Evolutionary conservation across 2,888 invertebrate species (phyloP).

Genomic region (Plusia festucae): DNA sequence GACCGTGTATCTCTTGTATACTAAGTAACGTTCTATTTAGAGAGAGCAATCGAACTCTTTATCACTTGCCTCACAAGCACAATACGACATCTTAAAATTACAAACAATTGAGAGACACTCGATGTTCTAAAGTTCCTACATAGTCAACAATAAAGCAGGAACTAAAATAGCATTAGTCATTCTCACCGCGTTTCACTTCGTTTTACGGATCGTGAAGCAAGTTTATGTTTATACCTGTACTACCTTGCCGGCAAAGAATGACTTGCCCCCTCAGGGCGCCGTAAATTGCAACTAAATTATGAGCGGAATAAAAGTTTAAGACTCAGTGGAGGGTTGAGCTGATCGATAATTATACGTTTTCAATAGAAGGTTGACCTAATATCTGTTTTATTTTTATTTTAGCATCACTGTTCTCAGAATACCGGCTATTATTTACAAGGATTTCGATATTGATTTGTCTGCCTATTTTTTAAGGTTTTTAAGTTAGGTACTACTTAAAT

Average conservation of each 20-base stretch:
- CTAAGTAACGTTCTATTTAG: neutral
- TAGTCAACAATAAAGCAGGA: slow-evolving; percentile 68
- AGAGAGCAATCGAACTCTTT: neutral
- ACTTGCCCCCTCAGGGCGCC: neutral
- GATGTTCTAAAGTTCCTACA: slow-evolving; percentile 56
- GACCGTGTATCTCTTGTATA: no score
- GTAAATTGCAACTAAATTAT: slow-evolving; percentile 5
- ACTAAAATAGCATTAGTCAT: slow-evolving; percentile 74
- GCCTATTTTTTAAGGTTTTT: no score
- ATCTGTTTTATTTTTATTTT: no score
- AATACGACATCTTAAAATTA: slow-evolving; percentile 42
- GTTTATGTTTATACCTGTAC: slow-evolving; percentile 69
- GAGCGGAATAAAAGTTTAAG: slow-evolving; percentile 3
- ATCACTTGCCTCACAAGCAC: neutral
- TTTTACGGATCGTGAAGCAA: slow-evolving; percentile 77
- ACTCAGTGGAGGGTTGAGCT: neutral
- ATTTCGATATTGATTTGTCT: no score
- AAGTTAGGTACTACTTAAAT: no score
- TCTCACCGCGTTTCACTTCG: slow-evolving; percentile 70
- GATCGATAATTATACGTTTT: neutral
- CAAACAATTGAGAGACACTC: slow-evolving; percentile 6
- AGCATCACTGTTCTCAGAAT: no score
- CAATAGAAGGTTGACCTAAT: neutral
- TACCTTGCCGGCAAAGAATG: neutral
- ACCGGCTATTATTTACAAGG: no score